A percentile compares a stretch with the other conserved stretches of the same genome.
Evolutionary conservation across 2,113 vertebrate genomes (phyloP).

Genomic region (Pteropus alecto): DNA sequence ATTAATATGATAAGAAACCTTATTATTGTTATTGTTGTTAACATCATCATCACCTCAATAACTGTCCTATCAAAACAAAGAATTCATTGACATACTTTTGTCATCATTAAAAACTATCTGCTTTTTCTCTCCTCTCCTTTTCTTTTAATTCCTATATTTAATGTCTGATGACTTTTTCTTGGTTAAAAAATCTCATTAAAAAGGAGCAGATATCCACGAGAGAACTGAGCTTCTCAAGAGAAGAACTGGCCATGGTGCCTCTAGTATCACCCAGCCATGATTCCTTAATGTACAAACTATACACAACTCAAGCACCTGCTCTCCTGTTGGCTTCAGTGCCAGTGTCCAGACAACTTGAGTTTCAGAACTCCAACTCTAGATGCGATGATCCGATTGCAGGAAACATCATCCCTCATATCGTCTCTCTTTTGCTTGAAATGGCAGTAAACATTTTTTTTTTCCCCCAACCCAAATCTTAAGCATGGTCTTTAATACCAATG

Average conservation of each 20-base stretch:
- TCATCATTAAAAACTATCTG: neutral
- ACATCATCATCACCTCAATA: neutral
- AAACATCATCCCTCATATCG: neutral
- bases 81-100: neutral
- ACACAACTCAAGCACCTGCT: neutral
- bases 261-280: accelerated
- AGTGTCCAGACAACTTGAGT: neutral
- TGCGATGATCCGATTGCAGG: neutral
- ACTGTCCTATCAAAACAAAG: neutral
- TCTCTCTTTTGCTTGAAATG: neutral
- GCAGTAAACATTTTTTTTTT: neutral
- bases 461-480: neutral
- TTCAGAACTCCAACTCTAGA: neutral
- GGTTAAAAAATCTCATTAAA: neutral
- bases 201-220: neutral
- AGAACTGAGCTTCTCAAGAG: neutral
- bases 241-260: neutral
- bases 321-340: neutral
- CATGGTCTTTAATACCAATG: neutral
- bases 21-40: neutral
- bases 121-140: neutral
- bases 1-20: neutral
- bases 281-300: neutral
- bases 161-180: neutral
- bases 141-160: neutral